Conservation (phyloP, 64 coral and sea anemone genomes). For the Stylophora pistillata region DNA sequence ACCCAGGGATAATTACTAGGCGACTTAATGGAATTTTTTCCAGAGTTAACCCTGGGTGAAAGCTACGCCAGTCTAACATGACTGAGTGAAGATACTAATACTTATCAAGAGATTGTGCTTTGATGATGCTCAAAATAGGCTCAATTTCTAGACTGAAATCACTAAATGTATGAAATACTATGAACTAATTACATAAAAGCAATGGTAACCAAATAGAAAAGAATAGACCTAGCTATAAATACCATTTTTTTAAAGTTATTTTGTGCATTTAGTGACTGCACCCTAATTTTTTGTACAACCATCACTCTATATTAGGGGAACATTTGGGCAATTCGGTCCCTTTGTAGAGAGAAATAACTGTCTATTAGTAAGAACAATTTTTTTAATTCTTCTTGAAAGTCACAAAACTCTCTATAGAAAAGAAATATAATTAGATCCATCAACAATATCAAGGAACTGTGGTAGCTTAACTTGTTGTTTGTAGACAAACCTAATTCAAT, state of each 20-base stretch:
- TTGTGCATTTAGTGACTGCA: constrained; percentile 38
- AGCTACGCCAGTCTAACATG: constrained; percentile 10
- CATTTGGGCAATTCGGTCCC: constrained; percentile 43
- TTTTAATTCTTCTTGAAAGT: constrained; percentile 46
- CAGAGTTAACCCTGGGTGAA: constrained; percentile 35
- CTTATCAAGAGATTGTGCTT: constrained; percentile 23
- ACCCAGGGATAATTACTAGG: no score
- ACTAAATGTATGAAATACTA: constrained; percentile 30
- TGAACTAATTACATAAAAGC: constrained; percentile 25
- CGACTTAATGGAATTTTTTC: background rate
- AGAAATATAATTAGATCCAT: constrained; percentile 52
- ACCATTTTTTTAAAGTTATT: constrained; percentile 51
- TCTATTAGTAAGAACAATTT: constrained; percentile 37
- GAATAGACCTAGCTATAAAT: constrained; percentile 41
- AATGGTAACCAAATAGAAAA: constrained; percentile 16
- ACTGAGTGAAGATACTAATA: constrained; percentile 28
- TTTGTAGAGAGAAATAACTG: constrained; percentile 49
- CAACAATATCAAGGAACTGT: constrained; percentile 32
- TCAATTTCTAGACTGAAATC: constrained; percentile 35
- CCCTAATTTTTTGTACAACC: no score
- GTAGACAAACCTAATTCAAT: no score
- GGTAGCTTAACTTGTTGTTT: constrained; percentile 6
- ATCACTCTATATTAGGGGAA: constrained; percentile 57
- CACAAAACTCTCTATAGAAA: constrained; percentile 53
- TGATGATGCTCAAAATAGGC: constrained; percentile 33